phyloP scores from a whole-genome alignment of 2,797 vertebrate genomes.

The Salarias fasciatus region DNA sequence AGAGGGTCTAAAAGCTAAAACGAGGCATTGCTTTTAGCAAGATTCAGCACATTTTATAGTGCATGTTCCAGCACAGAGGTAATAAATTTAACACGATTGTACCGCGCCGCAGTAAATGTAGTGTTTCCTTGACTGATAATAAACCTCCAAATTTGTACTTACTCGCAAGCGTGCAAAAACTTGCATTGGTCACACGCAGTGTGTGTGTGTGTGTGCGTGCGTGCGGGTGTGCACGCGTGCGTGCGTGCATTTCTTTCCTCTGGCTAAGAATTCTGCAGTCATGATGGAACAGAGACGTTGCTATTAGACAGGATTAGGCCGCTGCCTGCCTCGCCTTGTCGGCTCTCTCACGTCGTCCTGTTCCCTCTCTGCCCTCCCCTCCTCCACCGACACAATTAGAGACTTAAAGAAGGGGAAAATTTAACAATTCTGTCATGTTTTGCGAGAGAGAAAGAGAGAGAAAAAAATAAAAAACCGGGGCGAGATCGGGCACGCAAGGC shows the following conservation, averaged over 20 bases:
- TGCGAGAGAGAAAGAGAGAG: too few species aligned
- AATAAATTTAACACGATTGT: too few species aligned
- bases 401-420: slow-evolving; percentile 23
- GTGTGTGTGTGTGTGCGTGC: too few species aligned
- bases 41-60: too few species aligned
- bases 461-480: slow-evolving; percentile 15
- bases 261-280: slow-evolving; percentile 33
- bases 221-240: slow-evolving; percentile 10
- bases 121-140: not conserved
- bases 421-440: slow-evolving; percentile 35
- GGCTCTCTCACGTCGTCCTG: slow-evolving; percentile 1
- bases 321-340: slow-evolving; percentile 57
- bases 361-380: not conserved
- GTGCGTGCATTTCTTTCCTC: slow-evolving; percentile 28
- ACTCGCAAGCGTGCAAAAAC: slow-evolving; percentile 8
- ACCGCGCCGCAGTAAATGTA: too few species aligned
- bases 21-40: too few species aligned
- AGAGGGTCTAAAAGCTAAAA: too few species aligned
- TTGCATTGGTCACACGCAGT: not conserved
- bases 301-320: slow-evolving; percentile 61
- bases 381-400: slow-evolving; percentile 43
- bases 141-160: not conserved
- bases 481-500: slow-evolving; percentile 15
- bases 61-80: too few species aligned
- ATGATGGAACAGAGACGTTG: slow-evolving; percentile 45